Evolutionary conservation across 2,113 vertebrate species (phyloP).

Genomic region (Puma concolor): DNA sequence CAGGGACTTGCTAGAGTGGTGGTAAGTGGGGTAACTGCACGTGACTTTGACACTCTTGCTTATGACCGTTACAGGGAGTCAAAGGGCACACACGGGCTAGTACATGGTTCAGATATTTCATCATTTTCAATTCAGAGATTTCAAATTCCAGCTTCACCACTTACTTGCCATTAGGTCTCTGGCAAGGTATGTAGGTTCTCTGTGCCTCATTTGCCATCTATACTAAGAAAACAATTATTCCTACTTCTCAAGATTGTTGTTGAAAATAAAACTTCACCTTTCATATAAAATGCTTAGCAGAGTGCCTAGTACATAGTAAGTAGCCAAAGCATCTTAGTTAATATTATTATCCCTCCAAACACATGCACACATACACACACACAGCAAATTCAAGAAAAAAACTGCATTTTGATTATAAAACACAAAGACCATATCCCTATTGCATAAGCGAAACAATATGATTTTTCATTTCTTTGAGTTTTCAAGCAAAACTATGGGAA

Average conservation of each 20-base stretch:
- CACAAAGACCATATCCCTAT: slow-evolving; percentile 32
- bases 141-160: neutral
- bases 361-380: neutral
- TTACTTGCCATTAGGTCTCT: slow-evolving; percentile 25
- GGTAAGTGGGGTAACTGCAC: neutral
- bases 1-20: too few species aligned
- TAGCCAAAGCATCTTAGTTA: neutral
- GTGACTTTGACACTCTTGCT: neutral
- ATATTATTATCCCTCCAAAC: slow-evolving; percentile 1
- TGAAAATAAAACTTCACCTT: neutral
- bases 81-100: neutral
- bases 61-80: neutral
- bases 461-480: slow-evolving; percentile 71
- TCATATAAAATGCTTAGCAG: neutral
- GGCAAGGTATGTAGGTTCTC: neutral
- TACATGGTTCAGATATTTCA: neutral
- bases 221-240: neutral
- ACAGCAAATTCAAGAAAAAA: slow-evolving; percentile 37
- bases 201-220: neutral
- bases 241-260: neutral
- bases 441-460: slow-evolving; percentile 61
- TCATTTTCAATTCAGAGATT: slow-evolving; percentile 39
- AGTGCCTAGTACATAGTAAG: neutral
- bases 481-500: slow-evolving; percentile 69
- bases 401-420: slow-evolving; percentile 44